These are phyloP conservation scores for Dasyurus viverrinus DNA, from an alignment of 2,113 vertebrate species.

Conservation along the genomic window DNA sequence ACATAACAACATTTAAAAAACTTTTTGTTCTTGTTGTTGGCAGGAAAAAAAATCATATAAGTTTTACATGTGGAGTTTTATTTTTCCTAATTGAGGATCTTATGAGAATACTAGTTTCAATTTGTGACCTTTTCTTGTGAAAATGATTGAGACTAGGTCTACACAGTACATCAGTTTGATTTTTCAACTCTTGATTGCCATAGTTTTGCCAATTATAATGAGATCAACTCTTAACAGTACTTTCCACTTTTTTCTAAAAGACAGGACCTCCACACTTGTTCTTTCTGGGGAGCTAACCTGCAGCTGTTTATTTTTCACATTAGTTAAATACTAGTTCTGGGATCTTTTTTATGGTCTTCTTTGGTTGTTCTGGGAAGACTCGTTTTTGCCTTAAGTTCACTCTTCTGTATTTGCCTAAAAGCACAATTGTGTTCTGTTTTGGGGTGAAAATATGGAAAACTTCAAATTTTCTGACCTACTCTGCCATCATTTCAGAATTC, in stretches of 20 bases:
- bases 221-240: neutral
- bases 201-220: neutral
- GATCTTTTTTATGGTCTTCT: no score
- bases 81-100: neutral
- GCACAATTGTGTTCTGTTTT: no score
- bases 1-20: neutral
- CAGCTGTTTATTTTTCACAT: no score
- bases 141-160: neutral
- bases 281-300: no score
- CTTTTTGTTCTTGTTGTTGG: constrained; percentile 1
- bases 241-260: neutral
- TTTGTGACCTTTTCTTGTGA: neutral
- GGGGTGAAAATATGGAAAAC: no score
- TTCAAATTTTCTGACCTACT: no score
- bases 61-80: neutral
- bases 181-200: neutral
- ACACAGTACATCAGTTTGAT: neutral
- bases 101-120: neutral
- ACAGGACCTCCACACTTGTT: neutral
- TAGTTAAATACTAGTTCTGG: no score
- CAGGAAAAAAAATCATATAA: neutral
- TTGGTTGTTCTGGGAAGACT: no score
- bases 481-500: no score
- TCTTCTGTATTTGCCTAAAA: no score
- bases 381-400: no score